A percentile compares a stretch with the other conserved stretches of the same genome.
Conservation (phyloP, 2,888 invertebrate genomes). For the Mamestra brassicae region DNA sequence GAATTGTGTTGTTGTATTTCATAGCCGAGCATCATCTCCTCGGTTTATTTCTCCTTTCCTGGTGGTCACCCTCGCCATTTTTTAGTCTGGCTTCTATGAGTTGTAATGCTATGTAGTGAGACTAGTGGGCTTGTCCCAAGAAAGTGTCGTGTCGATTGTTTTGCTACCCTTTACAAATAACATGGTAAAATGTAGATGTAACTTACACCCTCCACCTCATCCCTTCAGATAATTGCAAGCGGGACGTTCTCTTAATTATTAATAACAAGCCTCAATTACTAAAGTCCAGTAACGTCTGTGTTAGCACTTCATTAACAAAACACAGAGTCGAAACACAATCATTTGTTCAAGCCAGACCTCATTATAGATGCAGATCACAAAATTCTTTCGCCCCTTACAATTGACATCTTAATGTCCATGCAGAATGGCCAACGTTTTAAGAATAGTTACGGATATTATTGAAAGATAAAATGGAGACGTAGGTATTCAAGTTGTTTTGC, state of each 20-base stretch:
- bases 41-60: too few relatives aligned
- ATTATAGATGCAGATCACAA: slow-evolving; percentile 39
- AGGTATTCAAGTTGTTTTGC: too few relatives aligned
- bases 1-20: too few relatives aligned
- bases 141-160: too few relatives aligned
- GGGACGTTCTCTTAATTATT: neutral
- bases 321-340: slow-evolving; percentile 11
- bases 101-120: too few relatives aligned
- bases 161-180: too few relatives aligned
- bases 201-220: too few relatives aligned
- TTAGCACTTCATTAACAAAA: slow-evolving; percentile 14
- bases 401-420: neutral
- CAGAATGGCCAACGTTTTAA: neutral
- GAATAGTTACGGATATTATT: slow-evolving; percentile 4
- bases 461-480: neutral
- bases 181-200: too few relatives aligned
- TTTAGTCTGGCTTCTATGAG: too few relatives aligned
- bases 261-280: neutral
- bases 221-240: neutral
- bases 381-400: slow-evolving; percentile 3
- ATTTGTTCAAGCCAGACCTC: slow-evolving; percentile 4
- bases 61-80: too few relatives aligned
- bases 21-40: too few relatives aligned
- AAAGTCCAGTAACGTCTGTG: slow-evolving; percentile 5
- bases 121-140: too few relatives aligned